Evolutionary conservation across 1,140 invertebrate genomes (phyloP), one percentile per base, ranked within the genome.

Genomic region (Drosophila ironensis): DNA sequence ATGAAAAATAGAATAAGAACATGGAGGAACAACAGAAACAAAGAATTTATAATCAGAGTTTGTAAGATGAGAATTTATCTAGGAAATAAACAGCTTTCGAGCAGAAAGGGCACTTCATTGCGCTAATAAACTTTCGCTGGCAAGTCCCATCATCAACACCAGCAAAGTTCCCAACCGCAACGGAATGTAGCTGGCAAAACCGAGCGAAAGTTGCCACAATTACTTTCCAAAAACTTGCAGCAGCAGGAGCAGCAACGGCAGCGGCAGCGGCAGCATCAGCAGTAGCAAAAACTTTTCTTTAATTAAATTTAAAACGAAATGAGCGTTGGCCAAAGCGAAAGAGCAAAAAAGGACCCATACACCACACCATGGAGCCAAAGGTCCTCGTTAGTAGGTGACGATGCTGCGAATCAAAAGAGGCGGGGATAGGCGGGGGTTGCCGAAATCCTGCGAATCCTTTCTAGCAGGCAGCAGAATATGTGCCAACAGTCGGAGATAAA

Each of bases 241-340:
- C 64, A 53, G 51, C 46, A 42, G 47, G n/a, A n/a, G n/a, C n/a
- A n/a, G n/a, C n/a, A n/a, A n/a, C n/a, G n/a, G n/a, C n/a, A n/a
- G n/a, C n/a, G n/a, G n/a, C n/a, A n/a, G n/a, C n/a, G n/a, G n/a
- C 54, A 48, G 33, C 59, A 48, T 35, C 16, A 38, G 72, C 30
- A 57, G 56, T 51, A 41, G 27, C 45, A 54, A 64, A 84, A 84
- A 84, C 41, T 84, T 84, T 84, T 66, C 69, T 74, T 78, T 84
- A 84, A 84, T 84, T 84, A 84, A 84, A 84, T 84, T 84, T 84
- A 78, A 82, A 86, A 78, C 59, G 54, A 84, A 84, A 86, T 86
- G 78, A 84, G 78, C 78, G 82, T 64, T 69, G 69, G 73, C 40
- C 74, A 38, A 22, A 38, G 33, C 11, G 16, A 41, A 52, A 54